phyloP scores from a whole-genome alignment of 2,113 vertebrate genomes.

The Aythya baeri region DNA sequence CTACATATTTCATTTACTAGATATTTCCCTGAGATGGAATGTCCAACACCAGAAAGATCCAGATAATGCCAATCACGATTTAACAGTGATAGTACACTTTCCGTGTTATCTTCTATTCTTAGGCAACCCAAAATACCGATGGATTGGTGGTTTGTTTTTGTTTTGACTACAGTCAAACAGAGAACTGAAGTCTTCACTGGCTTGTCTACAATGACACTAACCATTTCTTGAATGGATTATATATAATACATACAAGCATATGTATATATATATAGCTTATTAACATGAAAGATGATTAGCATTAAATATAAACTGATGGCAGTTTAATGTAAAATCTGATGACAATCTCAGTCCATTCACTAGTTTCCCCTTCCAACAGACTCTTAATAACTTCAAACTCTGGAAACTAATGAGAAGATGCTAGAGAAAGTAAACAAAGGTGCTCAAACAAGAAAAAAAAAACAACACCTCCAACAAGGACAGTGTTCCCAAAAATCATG shows the following conservation, averaged over 20 bases:
- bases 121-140: background rate
- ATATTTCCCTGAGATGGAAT: background rate
- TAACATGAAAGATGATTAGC: background rate
- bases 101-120: background rate
- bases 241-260: background rate
- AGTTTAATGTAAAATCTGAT: conserved; percentile 1
- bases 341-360: background rate
- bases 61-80: background rate
- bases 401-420: background rate
- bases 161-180: background rate
- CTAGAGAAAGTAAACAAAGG: background rate
- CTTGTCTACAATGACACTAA: background rate
- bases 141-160: background rate
- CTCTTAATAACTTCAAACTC: background rate
- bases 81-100: background rate
- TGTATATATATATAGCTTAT: background rate
- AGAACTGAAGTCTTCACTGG: background rate
- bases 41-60: background rate
- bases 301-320: background rate
- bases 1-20: background rate
- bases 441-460: background rate
- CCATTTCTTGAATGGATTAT: background rate
- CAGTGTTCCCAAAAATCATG: background rate
- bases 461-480: background rate
- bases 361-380: background rate